These are phyloP conservation scores for Julus scanicus DNA, from an alignment of 2,888 invertebrate genomes.

Conservation along the genomic window DNA sequence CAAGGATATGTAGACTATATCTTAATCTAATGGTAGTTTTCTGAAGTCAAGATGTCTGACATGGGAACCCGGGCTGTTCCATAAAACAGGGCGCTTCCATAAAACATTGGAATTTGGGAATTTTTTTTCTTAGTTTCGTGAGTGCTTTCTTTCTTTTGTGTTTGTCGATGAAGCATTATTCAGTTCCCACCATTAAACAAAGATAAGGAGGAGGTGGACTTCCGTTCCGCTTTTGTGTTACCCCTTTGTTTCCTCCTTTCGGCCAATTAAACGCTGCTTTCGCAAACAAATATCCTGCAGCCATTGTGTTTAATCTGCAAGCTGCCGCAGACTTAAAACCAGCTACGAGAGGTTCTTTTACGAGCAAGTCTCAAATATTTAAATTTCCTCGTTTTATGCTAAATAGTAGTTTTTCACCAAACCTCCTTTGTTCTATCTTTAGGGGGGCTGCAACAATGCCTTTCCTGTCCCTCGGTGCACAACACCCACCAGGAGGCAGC, in stretches of 20 bases:
- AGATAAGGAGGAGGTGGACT: slow-evolving; percentile 12
- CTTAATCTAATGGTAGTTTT: too few relatives aligned
- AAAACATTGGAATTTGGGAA: background rate
- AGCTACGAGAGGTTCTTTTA: background rate
- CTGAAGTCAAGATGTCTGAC: too few relatives aligned
- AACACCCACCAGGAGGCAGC: background rate
- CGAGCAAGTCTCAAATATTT: slow-evolving; percentile 11
- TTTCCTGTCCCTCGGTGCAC: background rate
- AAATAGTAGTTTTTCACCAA: slow-evolving; percentile 6
- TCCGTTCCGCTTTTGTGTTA: slow-evolving; percentile 1
- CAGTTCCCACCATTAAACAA: slow-evolving; percentile 2
- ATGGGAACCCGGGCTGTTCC: too few relatives aligned
- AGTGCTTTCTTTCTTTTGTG: background rate
- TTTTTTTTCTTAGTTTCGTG: background rate
- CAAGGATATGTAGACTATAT: too few relatives aligned
- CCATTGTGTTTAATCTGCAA: background rate
- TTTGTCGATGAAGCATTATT: slow-evolving; percentile 2
- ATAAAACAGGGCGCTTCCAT: background rate
- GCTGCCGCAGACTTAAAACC: background rate
- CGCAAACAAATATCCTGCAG: background rate
- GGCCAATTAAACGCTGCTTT: slow-evolving; percentile 5
- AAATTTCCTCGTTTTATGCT: slow-evolving; percentile 23
- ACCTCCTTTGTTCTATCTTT: slow-evolving; percentile 7
- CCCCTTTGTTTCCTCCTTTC: background rate
- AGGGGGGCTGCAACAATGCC: background rate